These are phyloP conservation scores for Drosophila nr. fundita DNA, from an alignment of 2,888 invertebrate genomes.

Conservation along the genomic window DNA sequence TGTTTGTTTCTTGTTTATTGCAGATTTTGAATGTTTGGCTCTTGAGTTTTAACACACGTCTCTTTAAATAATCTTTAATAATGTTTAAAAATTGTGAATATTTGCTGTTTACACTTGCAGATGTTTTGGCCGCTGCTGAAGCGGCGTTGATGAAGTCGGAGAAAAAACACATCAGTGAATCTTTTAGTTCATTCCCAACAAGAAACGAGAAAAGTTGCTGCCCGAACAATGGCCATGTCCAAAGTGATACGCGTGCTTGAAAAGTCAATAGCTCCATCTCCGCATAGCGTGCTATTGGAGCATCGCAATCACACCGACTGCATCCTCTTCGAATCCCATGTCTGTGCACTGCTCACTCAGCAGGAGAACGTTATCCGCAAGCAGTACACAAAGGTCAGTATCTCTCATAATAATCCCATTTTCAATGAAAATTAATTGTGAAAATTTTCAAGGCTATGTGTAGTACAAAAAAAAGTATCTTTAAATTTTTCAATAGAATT, in stretches of 20 bases:
- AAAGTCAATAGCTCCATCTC: slow-evolving; percentile 93
- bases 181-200: slow-evolving; percentile 33
- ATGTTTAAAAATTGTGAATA: slow-evolving; percentile 25
- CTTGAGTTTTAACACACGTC: slow-evolving; percentile 41
- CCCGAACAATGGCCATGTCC: slow-evolving; percentile 93
- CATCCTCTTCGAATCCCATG: slow-evolving; percentile 96
- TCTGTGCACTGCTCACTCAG: slow-evolving; percentile 88
- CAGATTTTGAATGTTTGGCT: slow-evolving; percentile 40
- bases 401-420: not conserved
- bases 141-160: slow-evolving; percentile 49
- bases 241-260: slow-evolving; percentile 96
- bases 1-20: slow-evolving; percentile 47
- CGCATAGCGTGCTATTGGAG: slow-evolving; percentile 95
- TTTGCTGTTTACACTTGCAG: slow-evolving; percentile 45
- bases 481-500: not conserved
- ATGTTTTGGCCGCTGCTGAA: slow-evolving; percentile 56
- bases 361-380: slow-evolving; percentile 95
- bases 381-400: slow-evolving; percentile 92
- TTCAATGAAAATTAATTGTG: not conserved
- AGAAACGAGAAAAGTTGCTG: slow-evolving; percentile 9
- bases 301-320: slow-evolving; percentile 94
- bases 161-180: slow-evolving; percentile 17
- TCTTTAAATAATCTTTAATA: slow-evolving; percentile 26
- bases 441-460: not conserved
- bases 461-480: not conserved